Percentiles rank a stretch among this genome's conserved stretches.
Conservation (phyloP, 2,797 vertebrate species). For the Mus minutoides region DNA sequence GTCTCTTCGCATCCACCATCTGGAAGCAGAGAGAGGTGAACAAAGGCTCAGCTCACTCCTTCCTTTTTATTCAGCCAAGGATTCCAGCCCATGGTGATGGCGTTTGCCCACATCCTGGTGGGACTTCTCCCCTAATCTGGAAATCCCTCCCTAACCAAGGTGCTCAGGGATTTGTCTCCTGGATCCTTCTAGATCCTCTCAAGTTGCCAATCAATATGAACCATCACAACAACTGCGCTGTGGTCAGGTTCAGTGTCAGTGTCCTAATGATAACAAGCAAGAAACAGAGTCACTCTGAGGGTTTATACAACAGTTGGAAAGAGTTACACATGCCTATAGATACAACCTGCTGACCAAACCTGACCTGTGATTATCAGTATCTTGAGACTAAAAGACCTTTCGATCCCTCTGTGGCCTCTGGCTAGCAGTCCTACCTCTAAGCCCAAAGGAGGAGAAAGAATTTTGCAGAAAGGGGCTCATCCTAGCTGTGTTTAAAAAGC, state of each 20-base stretch:
- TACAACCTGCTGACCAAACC: fast-evolving
- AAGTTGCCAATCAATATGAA: neutral
- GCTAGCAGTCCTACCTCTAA: neutral
- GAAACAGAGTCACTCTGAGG: neutral
- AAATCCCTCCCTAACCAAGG: neutral
- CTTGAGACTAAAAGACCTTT: neutral
- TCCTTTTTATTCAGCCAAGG: neutral
- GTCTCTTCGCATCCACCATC: neutral
- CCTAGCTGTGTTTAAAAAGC: conserved; percentile 40
- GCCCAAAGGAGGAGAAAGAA: neutral
- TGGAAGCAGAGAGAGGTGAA: neutral
- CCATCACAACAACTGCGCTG: conserved; percentile 13
- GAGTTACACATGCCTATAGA: neutral
- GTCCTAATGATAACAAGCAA: conserved; percentile 37
- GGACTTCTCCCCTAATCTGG: neutral
- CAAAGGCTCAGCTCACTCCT: neutral
- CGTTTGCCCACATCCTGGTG: neutral
- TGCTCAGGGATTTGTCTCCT: neutral
- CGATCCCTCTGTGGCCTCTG: neutral
- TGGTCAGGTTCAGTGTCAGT: neutral
- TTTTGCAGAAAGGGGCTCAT: neutral
- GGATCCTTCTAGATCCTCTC: neutral
- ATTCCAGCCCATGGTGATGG: neutral
- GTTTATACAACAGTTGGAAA: conserved; percentile 22
- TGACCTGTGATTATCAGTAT: neutral